Evolutionary conservation across 2,888 invertebrate genomes (phyloP).

Genomic region (Aspidapion aeneum): DNA sequence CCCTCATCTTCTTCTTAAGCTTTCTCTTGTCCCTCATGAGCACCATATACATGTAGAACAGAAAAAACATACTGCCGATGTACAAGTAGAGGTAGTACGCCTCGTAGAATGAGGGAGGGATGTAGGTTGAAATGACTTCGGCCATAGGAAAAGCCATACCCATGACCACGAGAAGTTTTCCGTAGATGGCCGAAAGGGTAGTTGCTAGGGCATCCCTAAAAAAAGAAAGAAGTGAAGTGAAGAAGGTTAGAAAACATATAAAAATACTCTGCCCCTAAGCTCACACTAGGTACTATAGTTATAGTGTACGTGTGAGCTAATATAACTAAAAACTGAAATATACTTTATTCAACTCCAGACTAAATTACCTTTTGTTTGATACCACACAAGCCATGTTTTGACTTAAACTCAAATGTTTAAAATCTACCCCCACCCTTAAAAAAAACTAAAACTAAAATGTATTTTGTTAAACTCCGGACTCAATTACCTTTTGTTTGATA

Average conservation of each 20-base stretch:
- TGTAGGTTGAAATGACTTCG: constrained; percentile 91
- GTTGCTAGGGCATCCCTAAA: constrained; percentile 83
- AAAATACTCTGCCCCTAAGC: too few species aligned
- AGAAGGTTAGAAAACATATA: constrained; percentile 3
- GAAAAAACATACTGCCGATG: constrained; percentile 65
- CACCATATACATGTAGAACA: constrained; percentile 66
- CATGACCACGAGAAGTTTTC: constrained; percentile 90
- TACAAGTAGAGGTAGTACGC: constrained; percentile 65
- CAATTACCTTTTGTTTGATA: too few species aligned
- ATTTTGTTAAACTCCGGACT: too few species aligned
- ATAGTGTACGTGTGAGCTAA: too few species aligned
- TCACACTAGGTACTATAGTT: too few species aligned
- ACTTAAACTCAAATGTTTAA: too few species aligned
- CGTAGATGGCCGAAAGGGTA: constrained; percentile 89
- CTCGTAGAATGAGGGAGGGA: constrained; percentile 92
- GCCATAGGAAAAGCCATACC: constrained; percentile 95
- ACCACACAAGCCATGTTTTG: too few species aligned
- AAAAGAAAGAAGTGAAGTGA: constrained; percentile 41
- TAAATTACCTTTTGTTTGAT: too few species aligned
- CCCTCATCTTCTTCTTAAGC: constrained; percentile 35
- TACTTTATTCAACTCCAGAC: too few species aligned
- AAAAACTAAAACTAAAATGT: too few species aligned
- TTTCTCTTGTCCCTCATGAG: constrained; percentile 57
- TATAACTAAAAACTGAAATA: too few species aligned
- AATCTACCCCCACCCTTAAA: too few species aligned